Evolutionary conservation across 2,888 invertebrate genomes (phyloP), one percentile per base, ranked within the genome.

Genomic region (Oscheius sp.): DNA sequence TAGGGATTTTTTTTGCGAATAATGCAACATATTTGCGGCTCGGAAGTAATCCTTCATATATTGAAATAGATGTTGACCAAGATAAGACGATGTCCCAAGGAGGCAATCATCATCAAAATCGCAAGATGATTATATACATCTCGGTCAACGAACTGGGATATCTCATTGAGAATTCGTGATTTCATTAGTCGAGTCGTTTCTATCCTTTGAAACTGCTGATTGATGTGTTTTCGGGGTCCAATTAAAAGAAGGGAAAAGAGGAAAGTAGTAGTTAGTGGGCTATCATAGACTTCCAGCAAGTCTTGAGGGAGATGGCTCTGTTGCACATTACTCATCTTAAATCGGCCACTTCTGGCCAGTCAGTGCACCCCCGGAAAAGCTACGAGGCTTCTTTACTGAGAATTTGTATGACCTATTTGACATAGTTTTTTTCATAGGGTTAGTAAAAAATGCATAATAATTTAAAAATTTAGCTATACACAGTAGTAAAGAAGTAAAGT

Each of bases 21-120:
- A 59, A 59, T 59, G 59, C 17, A 14, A 44, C 26, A 28, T 24
- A 59, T 59, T 59, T 59, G 59, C 44, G 26, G 26, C 44, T 59
- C 59, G 59, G 44, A 44, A 62, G 62, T 62, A 62, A 62, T 62
- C 62, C 62, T 50, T 62, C 62, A 62, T 49, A 62, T 62, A 62
- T 49, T n/a, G n/a, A 47, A 62, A 47, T 44, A 62, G 62, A 62
- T 62, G 47, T 49, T 28, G 9, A 17, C n/a, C 9, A n/a, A 24
- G 59, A 59, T 59, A 59, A 59, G 54, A n/a, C 33, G 12, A 17
- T 57, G 57, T 57, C 57, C 41, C 17, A 9, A 22, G 41, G 28
- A 26, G 44, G 59, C 28, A 12, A 44, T 59, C 44, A 33, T 59
- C 44, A 47, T 47, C 12, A 20, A 47, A 24, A 47, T 47, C 47